Evolutionary conservation across 2,797 vertebrate genomes (phyloP), one percentile per base, ranked within the genome.

Genomic region (Oreortyx pictus): DNA sequence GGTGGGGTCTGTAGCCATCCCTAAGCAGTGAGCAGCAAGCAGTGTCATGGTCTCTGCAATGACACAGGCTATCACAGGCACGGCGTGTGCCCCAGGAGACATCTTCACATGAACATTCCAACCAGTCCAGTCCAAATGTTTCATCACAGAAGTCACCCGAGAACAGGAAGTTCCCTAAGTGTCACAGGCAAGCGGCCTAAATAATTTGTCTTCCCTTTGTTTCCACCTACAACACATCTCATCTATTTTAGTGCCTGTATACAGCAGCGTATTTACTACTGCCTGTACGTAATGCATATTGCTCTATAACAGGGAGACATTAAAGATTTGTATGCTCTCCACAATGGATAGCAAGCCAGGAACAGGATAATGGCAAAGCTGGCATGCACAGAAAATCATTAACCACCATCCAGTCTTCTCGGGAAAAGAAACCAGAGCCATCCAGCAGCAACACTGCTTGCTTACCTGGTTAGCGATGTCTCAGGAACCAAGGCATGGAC

Each of bases 1-100:
- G 0, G 14, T 2, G 50, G 66, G 50, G 54, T 83, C 77, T 81
- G 70, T 35, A 37, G 57, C 66, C 15, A 33, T 49, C 76, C 62
- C 2, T 1, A 22, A 81, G 85, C 47, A 76, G 24, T 0, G 0
- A 22, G 29, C 19, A 44, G 60, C 24, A 47, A 70, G 88, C 54
- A 87, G 52, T 7, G 65, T 77, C 87, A 25, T 25, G 14, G 39
- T 35, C 80, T 54, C 61, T 75, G 61, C 25, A 85, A 29, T 68
- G 65, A 50, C 49, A 37, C 12, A 27, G 67, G 22, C 65, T 44
- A 82, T 50, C 54, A 73, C 37, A 41, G 50, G 77, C 0, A 0
- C 1, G 4, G 56, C 54, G 44, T 8, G n/a, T 60, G 44, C 50
- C 56, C 27, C 35, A n/a, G 27, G 66, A 66, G 67, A 79, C 47